phyloP scores from a whole-genome alignment of 2,888 invertebrate species.

The Trachelus stipa region DNA sequence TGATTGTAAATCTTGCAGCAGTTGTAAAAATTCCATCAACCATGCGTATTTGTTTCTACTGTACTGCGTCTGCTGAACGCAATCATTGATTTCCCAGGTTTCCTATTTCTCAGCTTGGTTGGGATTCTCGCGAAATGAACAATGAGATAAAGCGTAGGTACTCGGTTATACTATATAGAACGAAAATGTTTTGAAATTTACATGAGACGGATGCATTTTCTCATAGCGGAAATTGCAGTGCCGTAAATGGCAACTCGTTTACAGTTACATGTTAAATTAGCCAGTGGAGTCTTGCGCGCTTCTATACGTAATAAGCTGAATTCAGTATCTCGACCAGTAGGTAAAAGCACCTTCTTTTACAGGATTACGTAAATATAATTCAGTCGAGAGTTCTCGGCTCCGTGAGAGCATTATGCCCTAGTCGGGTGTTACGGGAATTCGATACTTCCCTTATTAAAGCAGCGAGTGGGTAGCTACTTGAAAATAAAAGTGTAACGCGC shows the following conservation, averaged over 20 bases:
- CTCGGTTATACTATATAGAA: background rate
- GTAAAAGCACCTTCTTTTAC: background rate
- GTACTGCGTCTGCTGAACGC: background rate
- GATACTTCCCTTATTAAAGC: background rate
- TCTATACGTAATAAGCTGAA: background rate
- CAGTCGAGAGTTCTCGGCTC: background rate
- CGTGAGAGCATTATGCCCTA: background rate
- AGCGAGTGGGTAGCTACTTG: background rate
- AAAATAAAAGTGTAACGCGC: background rate
- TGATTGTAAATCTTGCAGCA: too few relatives aligned
- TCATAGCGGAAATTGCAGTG: background rate
- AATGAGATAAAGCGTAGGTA: background rate
- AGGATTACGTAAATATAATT: background rate
- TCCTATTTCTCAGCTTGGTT: background rate
- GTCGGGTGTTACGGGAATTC: background rate
- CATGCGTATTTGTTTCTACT: too few relatives aligned
- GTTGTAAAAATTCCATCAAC: too few relatives aligned
- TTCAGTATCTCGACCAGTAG: background rate
- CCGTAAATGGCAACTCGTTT: background rate
- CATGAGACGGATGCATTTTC: background rate
- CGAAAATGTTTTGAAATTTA: background rate
- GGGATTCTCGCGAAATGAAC: background rate
- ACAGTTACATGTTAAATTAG: background rate
- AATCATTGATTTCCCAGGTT: background rate
- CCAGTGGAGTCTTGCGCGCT: background rate